phyloP scores from a whole-genome alignment of 2,888 invertebrate species.

The Alentia gelatinosa region DNA sequence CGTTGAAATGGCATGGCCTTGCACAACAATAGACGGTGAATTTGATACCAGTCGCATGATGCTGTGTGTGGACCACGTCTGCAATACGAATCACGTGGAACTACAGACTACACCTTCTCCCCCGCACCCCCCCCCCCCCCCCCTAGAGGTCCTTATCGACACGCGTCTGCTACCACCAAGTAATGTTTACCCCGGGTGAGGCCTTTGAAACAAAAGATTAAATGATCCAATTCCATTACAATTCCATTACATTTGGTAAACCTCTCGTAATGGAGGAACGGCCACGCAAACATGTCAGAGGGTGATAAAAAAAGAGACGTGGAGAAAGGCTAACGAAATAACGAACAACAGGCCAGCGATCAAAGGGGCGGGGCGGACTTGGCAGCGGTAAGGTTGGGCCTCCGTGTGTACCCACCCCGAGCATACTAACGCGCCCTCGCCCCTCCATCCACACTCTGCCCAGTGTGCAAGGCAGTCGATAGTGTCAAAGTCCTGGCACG shows the following conservation, averaged over 20 bases:
- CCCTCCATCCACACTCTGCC: too few species aligned
- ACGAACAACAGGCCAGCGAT: background rate
- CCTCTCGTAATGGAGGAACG: background rate
- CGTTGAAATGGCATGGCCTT: too few species aligned
- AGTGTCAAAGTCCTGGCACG: too few species aligned
- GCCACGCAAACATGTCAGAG: background rate
- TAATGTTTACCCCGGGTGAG: background rate
- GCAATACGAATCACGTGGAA: background rate
- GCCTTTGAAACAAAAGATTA: conserved; percentile 13
- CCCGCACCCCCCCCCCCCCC: background rate
- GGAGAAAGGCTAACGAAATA: background rate
- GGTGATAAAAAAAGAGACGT: background rate
- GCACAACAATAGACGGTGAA: too few species aligned
- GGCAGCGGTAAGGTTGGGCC: background rate
- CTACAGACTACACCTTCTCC: background rate
- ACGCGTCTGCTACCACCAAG: background rate
- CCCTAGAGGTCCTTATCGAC: background rate
- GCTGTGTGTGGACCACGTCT: too few species aligned
- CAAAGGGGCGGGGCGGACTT: background rate
- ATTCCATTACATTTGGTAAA: background rate
- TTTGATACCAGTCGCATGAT: too few species aligned
- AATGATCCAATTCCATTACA: background rate
- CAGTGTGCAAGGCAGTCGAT: too few species aligned
- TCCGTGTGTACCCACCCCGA: background rate
- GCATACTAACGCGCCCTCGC: background rate